Conservation (phyloP, 2,888 invertebrate species). For the Limenitis camilla region DNA sequence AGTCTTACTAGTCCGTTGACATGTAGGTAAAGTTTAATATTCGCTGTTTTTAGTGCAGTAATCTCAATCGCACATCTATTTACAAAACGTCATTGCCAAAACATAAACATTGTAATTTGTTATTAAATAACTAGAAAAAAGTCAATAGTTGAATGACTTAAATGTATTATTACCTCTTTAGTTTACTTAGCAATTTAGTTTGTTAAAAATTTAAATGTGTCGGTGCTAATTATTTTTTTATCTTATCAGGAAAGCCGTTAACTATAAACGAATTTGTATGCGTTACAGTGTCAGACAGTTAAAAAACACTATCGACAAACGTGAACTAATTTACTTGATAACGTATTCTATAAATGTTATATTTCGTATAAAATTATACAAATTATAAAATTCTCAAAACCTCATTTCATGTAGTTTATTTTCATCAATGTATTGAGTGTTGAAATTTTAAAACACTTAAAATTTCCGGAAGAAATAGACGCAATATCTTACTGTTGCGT, state of each 20-base stretch:
- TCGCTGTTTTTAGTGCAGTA: too few relatives aligned
- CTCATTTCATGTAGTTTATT: too few relatives aligned
- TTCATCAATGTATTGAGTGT: too few relatives aligned
- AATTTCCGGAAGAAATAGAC: too few relatives aligned
- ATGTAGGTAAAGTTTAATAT: too few relatives aligned
- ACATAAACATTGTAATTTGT: too few relatives aligned
- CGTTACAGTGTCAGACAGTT: constrained; percentile 5
- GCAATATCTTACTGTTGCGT: background rate
- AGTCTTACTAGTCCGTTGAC: too few relatives aligned
- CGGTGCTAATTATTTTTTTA: constrained; percentile 11
- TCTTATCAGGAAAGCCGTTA: constrained; percentile 16
- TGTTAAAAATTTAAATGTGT: constrained; percentile 3
- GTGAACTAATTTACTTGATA: constrained; percentile 1
- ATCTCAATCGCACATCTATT: too few relatives aligned
- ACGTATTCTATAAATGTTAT: background rate
- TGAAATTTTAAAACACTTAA: too few relatives aligned
- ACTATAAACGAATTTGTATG: constrained; percentile 14
- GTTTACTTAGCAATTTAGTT: background rate
- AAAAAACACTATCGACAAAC: constrained; percentile 9
- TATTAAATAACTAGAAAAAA: background rate
- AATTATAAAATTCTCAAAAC: too few relatives aligned
- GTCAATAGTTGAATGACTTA: background rate
- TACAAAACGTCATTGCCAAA: too few relatives aligned
- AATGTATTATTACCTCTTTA: background rate
- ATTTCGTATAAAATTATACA: background rate